Evolutionary conservation across 2,113 vertebrate genomes (phyloP), one percentile per base, ranked within the genome.

Genomic region (Platanista minor): DNA sequence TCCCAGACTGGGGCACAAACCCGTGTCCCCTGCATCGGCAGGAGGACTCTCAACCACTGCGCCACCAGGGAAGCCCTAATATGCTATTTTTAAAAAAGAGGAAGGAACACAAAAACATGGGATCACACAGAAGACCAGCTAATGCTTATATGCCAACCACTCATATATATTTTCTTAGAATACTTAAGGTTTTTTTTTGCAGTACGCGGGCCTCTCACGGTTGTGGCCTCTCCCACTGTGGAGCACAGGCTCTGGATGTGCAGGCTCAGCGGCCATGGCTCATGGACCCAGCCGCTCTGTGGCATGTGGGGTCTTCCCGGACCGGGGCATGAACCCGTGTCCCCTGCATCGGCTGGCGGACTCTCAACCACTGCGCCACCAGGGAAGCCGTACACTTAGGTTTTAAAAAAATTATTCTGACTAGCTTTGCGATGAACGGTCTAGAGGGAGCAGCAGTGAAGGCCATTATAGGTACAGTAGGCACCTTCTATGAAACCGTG

Each of bases 251-350:
- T 49, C 13, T 3, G 3, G 46, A 49, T 0, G 1, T 3, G 1
- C 46, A 49, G 46, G 46, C 13, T 49, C 46, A 49, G 46, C 0
- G 46, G 46, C 46, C 46, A 49, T 49, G 46, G 46, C 46, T 14
- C 46, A 49, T 0, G 3, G 46, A 13, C 46, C 46, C 1, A 49
- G 46, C 13, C 3, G 46, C 46, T 49, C 46, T 1, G 3, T 2
- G 10, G 46, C 46, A 49, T 49, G 46, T 49, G 46, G 46, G 46
- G 3, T 49, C 46, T 49, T 14, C 12, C 46, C 3, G 3, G 46
- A 49, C 46, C 12, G 2, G 46, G 46, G 46, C 46, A 49, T 2
- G 46, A 49, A 49, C 46, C 46, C 12, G 3, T 49, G 46, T 49
- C 12, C 12, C 46, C 46, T 49, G 46, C 46, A 49, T 49, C 46